Conservation (phyloP, 2,113 vertebrate genomes). For the Bubo bubo region DNA sequence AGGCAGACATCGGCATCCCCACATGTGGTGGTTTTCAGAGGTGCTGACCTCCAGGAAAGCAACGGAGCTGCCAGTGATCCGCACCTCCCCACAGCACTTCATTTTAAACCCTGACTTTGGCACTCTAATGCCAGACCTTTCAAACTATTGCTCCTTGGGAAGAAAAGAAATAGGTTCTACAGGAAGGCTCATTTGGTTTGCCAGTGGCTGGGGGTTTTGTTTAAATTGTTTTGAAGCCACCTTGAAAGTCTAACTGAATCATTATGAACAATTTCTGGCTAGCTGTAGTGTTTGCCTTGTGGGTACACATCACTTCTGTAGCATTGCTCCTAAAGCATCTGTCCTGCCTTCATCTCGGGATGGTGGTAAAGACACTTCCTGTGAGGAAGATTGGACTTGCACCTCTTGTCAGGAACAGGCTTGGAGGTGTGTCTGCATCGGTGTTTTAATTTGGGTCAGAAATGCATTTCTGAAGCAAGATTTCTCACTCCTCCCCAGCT, state of each 20-base stretch:
- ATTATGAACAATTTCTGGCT: not conserved
- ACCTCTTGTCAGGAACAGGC: not conserved
- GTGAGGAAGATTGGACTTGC: no score
- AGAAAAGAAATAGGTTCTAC: not conserved
- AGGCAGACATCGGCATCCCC: not conserved
- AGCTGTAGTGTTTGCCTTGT: not conserved
- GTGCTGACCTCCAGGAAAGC: not conserved
- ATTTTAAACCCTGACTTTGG: rapidly evolving
- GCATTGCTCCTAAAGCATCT: not conserved
- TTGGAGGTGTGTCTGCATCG: not conserved
- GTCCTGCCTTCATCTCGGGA: not conserved
- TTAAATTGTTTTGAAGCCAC: not conserved
- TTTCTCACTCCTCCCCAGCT: not conserved
- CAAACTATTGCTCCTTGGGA: not conserved
- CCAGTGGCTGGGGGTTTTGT: not conserved
- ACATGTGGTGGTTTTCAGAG: rapidly evolving
- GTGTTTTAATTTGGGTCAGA: not conserved
- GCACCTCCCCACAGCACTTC: not conserved
- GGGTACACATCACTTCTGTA: not conserved
- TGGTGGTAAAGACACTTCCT: rapidly evolving
- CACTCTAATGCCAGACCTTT: not conserved
- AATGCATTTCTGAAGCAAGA: not conserved
- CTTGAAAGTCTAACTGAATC: not conserved
- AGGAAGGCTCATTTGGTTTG: not conserved
- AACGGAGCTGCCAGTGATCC: rapidly evolving